Evolutionary conservation across 2,888 invertebrate species (phyloP), one percentile per base, ranked within the genome.

Genomic region (Athalia rosae): DNA sequence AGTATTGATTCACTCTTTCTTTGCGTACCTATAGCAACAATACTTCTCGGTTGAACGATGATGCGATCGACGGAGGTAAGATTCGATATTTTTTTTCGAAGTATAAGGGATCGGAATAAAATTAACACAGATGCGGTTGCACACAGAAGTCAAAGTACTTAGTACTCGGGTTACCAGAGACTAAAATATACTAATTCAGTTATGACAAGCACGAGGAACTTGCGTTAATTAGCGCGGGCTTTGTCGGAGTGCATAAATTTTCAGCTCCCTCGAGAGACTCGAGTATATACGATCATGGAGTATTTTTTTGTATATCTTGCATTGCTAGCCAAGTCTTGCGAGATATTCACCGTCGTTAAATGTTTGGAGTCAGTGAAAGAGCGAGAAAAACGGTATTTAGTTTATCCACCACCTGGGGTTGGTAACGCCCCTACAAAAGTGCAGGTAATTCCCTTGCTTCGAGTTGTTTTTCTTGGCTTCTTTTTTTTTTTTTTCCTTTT

Each of bases 401-500:
- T 89, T 41, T 87, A 79, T 78, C 87, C 89, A n/a, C 79, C 80
- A n/a, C 83, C 87, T 0, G 76, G 76, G 9, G 61, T 74, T 48
- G 61, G 61, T 7, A 74, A 74, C 7, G 77, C 83, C 0, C 63
- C 83, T 0, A 84, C 88, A 6, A 89, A 87, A 87, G 82, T 88
- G 48, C 88, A 89, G 88, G 89, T 89, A 78, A 74, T 74, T 62
- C 74, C 13, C 50, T 74, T 62, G 45, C 45, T 71, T 71, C 58
- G 13, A 69, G 50, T 43, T 28, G 28, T 28, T 28, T 28, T 28
- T 28, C 28, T 28, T 28, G 28, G 28, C 28, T 28, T 28, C 28
- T 28, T 28, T 28, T 28, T 28, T 28, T 28, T 28, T 28, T 28
- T 2, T 28, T 28, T 28, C 28, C 28, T 28, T 28, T 28, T 28